Evolutionary conservation across 2,888 invertebrate species (phyloP).

Genomic region (Xanthia togata): DNA sequence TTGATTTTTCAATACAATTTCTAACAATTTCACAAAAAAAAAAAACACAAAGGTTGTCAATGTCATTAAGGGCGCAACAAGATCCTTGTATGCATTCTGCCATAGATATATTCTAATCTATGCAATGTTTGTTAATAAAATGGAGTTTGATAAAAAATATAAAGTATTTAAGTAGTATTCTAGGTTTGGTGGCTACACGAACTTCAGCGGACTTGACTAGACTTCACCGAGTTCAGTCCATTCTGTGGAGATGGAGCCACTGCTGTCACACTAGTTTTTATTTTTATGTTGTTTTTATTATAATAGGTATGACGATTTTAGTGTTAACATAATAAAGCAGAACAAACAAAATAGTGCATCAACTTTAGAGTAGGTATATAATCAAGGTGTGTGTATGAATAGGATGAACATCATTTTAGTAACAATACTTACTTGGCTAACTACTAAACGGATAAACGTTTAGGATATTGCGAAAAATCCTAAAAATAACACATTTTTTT

Average conservation of each 20-base stretch:
- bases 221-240: slow-evolving; percentile 18
- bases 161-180: too few relatives aligned
- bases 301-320: neutral
- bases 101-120: too few relatives aligned
- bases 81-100: neutral
- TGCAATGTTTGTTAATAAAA: too few relatives aligned
- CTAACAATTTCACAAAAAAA: neutral
- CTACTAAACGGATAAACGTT: neutral
- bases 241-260: slow-evolving; percentile 21
- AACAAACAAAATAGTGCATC: neutral
- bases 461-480: neutral
- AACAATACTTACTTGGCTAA: neutral
- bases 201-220: neutral
- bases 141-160: too few relatives aligned
- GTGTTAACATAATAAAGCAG: neutral
- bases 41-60: neutral
- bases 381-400: neutral
- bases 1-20: neutral
- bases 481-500: neutral
- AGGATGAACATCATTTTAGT: neutral
- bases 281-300: neutral
- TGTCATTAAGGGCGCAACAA: neutral
- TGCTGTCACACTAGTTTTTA: neutral
- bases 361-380: too few relatives aligned
- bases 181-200: neutral